A percentile compares a stretch with the other conserved stretches of the same genome.
phyloP scores from a whole-genome alignment of 2,113 vertebrate genomes.

The Pygoscelis antarcticus region DNA sequence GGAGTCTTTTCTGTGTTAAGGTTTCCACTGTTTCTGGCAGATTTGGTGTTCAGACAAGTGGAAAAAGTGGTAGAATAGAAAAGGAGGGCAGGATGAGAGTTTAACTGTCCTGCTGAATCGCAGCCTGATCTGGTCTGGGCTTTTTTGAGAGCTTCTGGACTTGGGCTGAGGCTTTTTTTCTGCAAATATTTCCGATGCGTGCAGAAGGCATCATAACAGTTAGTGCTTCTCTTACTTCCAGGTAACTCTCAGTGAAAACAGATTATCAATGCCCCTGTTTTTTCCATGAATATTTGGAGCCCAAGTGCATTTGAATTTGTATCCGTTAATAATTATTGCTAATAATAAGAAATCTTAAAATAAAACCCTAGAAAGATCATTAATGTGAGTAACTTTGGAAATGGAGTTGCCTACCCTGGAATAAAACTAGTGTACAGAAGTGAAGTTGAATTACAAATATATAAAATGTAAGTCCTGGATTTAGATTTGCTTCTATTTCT shows the following conservation, averaged over 20 bases:
- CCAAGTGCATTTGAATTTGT: background rate
- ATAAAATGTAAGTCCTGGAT: background rate
- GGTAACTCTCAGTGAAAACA: background rate
- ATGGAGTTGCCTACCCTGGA: background rate
- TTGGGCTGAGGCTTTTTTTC: background rate
- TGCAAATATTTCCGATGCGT: background rate
- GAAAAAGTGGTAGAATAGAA: background rate
- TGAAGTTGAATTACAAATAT: background rate
- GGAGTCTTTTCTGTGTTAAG: background rate
- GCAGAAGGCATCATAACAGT: background rate
- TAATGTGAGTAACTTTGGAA: background rate
- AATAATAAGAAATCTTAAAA: background rate
- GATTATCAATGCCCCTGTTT: background rate
- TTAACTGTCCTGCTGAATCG: background rate
- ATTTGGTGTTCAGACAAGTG: background rate
- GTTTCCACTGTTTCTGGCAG: background rate
- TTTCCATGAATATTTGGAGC: background rate
- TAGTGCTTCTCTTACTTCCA: background rate
- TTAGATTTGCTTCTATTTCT: background rate
- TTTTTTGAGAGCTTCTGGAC: background rate
- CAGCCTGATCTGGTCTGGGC: background rate
- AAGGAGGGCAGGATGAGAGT: background rate
- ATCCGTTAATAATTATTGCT: background rate
- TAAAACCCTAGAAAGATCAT: background rate
- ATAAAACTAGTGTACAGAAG: background rate